Conservation (phyloP, 2,888 invertebrate genomes). For the Stomorhina lunata region DNA sequence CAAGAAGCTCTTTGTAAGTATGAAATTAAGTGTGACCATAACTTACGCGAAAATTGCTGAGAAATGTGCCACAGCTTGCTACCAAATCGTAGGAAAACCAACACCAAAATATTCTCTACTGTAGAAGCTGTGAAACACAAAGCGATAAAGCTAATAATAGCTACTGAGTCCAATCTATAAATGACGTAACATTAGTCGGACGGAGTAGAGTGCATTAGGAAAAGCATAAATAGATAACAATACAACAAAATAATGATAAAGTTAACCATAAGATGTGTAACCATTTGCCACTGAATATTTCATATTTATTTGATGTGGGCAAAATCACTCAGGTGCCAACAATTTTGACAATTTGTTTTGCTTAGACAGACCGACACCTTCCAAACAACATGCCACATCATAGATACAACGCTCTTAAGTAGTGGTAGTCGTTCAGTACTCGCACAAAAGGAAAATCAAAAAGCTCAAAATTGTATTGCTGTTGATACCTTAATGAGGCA, state of each 20-base stretch:
- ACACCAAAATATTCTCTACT: constrained; percentile 52
- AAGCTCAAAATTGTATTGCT: constrained; percentile 18
- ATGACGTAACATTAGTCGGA: constrained; percentile 34
- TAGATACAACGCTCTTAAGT: not conserved
- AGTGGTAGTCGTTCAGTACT: not conserved
- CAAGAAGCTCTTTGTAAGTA: constrained; percentile 37
- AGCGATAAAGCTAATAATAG: constrained; percentile 38
- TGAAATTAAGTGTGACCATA: constrained; percentile 72
- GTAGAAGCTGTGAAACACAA: constrained; percentile 58
- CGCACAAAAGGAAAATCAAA: not conserved
- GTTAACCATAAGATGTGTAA: constrained; percentile 48
- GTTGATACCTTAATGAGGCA: constrained; percentile 64
- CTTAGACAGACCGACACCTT: constrained; percentile 53
- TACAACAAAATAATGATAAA: not conserved
- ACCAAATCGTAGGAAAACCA: constrained; percentile 53
- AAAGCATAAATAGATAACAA: not conserved
- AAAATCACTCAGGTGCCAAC: constrained; percentile 69
- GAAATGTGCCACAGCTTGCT: constrained; percentile 62
- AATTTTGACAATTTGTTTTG: constrained; percentile 70
- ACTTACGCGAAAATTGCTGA: constrained; percentile 76
- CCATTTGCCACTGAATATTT: constrained; percentile 60
- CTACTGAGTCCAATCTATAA: constrained; percentile 53
- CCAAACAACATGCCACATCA: not conserved
- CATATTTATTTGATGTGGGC: constrained; percentile 33
- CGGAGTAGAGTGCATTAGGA: not conserved